Evolutionary conservation across 1,140 invertebrate genomes (phyloP).

Genomic region (Scaptodrosophila lebanonensis): DNA sequence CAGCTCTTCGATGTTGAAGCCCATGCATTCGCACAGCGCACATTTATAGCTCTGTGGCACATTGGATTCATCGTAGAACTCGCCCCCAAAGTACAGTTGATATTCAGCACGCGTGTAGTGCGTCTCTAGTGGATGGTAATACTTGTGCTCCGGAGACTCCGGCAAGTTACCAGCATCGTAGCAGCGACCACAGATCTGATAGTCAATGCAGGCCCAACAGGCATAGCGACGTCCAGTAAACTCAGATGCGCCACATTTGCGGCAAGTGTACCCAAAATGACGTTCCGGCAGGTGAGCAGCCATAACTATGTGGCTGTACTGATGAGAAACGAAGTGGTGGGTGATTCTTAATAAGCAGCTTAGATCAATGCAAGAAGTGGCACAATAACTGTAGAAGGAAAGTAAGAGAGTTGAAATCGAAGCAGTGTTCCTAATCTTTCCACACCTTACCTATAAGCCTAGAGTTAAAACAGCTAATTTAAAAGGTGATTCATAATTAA

Average conservation of each 20-base stretch:
- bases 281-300: conserved; percentile 10
- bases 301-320: no score
- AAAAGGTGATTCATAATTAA: no score
- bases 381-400: no score
- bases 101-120: conserved; percentile 26
- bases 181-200: conserved; percentile 38
- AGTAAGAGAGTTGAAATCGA: no score
- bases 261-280: conserved; percentile 30
- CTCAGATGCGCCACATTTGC: conserved; percentile 1
- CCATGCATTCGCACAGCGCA: conserved; percentile 16
- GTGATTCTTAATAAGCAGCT: no score
- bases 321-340: no score
- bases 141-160: conserved; percentile 8
- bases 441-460: no score
- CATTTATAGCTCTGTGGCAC: conserved; percentile 46
- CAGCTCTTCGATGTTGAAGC: conserved; percentile 5
- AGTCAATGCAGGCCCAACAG: conserved; percentile 29
- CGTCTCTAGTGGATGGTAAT: conserved; percentile 35
- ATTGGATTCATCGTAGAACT: not conserved
- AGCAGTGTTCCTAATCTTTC: no score
- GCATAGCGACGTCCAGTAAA: conserved; percentile 39
- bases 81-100: conserved; percentile 29
- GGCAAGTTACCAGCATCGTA: conserved; percentile 12
- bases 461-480: no score
- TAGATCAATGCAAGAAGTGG: no score